Base-by-base conservation (phyloP, 1,140 invertebrate genomes). In the Aphidius ervi region DNA sequence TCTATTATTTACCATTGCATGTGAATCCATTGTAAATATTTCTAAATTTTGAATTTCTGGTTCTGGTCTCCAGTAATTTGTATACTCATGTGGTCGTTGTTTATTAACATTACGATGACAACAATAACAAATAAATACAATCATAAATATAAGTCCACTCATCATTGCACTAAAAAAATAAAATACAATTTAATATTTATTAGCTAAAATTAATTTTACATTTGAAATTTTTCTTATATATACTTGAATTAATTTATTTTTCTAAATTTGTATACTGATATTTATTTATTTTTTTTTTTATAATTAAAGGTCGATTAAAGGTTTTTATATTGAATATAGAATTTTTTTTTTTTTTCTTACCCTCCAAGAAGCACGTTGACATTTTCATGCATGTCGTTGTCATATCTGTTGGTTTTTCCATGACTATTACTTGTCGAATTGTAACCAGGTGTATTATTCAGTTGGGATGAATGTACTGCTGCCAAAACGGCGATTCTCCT, bases 111-210 rank as follows among this genome's bases (percentile, higher is more conserved):
- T 85, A 71, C 83, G 83, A 74, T 86, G 84, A 65, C 84, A 87
- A 74, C 85, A 87, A 72, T 87, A 87, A 67, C 85, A 87, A 63
- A 86, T 77, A 20, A 87, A 74, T 67, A 85, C 81, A 64, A 86
- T 78, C 52, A 85, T 80, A 61, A 85, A 78, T 42, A 86, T 82
- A 61, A 86, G 81, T 50, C 84, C 81, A 68, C 84, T 84, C 60
- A 87, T 74, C 84, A 87, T 86, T 41, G 82, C 84, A 67, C 85
- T 86, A 74, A 63, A 82, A 31, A 53, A 7, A 16, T 54, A 42
- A 42, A 58, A 41, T 39, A 48, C 16, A 16, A 16, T 16, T 16
- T 49, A 16, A 16, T 16, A 16, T 16, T 16, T 16, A 16, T 55
- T 1, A 55, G 10, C 5, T 16, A 3, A 41, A 39, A 41, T 39